Conservation (phyloP, 2,113 vertebrate genomes). For the Apteryx owenii region DNA sequence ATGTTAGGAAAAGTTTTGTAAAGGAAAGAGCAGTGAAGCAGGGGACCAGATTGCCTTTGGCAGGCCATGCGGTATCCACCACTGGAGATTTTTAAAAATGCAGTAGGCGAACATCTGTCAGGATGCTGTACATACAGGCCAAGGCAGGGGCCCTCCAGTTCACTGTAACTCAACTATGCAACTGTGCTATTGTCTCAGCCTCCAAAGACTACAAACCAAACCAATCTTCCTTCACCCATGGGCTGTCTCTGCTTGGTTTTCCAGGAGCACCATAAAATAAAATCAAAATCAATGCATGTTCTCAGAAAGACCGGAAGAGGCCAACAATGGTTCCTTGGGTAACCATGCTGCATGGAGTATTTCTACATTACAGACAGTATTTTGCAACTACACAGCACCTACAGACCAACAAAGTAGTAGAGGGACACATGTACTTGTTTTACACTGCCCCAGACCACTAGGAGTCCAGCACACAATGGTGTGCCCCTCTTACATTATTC, state of each 20-base stretch:
- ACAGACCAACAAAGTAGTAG: not conserved
- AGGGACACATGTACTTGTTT: not conserved
- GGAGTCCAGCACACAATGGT: not conserved
- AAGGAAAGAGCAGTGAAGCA: not conserved
- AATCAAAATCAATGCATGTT: not conserved
- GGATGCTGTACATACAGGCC: fast-evolving
- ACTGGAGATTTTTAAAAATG: not conserved
- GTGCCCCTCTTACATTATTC: not conserved
- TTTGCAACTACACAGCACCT: not conserved
- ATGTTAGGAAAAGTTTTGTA: not conserved
- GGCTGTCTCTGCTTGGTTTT: not conserved
- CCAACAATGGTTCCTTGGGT: not conserved
- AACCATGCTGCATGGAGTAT: not conserved
- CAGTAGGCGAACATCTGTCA: not conserved
- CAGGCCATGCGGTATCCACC: not conserved
- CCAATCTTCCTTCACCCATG: not conserved
- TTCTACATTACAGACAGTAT: not conserved
- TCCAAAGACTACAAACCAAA: not conserved
- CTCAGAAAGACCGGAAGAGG: not conserved
- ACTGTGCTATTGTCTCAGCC: not conserved
- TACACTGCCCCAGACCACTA: not conserved
- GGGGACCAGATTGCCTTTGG: not conserved
- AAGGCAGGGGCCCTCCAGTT: not conserved
- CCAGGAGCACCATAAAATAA: not conserved
- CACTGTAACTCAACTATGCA: not conserved